A percentile compares a stretch with the other conserved stretches of the same genome.
Conservation (phyloP, 1,140 invertebrate genomes). For the Calephelis nemesis region DNA sequence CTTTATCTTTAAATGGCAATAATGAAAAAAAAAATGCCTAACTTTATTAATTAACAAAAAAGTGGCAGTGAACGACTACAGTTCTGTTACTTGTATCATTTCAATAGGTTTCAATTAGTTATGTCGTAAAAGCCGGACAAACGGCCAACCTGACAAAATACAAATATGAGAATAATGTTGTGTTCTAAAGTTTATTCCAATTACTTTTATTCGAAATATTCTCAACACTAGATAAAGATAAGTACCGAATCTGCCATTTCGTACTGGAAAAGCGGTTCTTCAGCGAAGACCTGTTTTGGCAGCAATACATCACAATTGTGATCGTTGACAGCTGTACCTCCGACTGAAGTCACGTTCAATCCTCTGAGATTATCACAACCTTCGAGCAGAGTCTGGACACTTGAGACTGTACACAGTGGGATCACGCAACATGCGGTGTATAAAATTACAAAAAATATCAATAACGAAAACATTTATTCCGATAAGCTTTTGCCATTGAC, state of each 20-base stretch:
- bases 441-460: conserved; percentile 30
- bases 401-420: conserved; percentile 49
- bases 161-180: no score
- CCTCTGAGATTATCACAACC: conserved; percentile 63
- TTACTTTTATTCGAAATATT: conserved; percentile 18
- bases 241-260: conserved; percentile 59
- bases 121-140: no score
- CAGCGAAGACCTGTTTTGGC: conserved; percentile 68
- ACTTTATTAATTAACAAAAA: no score
- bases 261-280: conserved; percentile 66
- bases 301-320: conserved; percentile 72
- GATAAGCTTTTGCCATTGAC: not conserved
- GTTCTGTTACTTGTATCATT: no score
- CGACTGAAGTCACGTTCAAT: conserved; percentile 63
- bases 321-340: conserved; percentile 69
- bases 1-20: no score
- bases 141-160: no score
- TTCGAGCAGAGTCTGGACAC: conserved; percentile 61
- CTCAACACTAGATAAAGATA: not conserved
- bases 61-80: no score
- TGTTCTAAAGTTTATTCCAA: not conserved
- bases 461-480: conserved; percentile 23
- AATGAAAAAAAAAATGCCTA: no score
- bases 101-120: no score
- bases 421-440: conserved; percentile 28